phyloP scores from a whole-genome alignment of 2,797 vertebrate species.

The Ceryle rudis region DNA sequence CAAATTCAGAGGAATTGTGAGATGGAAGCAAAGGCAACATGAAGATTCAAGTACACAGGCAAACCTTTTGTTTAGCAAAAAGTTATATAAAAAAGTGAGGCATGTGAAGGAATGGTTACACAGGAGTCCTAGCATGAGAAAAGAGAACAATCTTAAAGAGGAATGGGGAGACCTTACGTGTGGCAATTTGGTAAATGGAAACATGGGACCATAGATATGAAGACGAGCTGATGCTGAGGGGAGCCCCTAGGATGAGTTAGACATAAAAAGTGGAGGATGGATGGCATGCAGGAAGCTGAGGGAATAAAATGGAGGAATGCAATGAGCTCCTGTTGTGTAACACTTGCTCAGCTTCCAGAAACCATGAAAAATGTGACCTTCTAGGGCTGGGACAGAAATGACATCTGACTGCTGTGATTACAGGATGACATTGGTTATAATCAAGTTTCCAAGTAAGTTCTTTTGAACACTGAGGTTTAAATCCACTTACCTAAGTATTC shows the following conservation, averaged over 20 bases:
- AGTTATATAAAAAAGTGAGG: neutral
- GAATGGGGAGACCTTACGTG: neutral
- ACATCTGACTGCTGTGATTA: neutral
- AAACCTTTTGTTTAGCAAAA: neutral
- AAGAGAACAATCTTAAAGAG: neutral
- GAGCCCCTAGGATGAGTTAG: neutral
- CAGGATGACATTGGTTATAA: neutral
- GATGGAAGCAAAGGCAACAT: neutral
- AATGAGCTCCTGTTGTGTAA: neutral
- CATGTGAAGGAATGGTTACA: neutral
- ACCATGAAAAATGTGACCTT: neutral
- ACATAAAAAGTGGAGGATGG: accelerated
- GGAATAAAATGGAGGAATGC: neutral
- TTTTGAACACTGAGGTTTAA: neutral
- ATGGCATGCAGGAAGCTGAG: neutral
- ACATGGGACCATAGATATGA: neutral
- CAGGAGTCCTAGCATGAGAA: neutral
- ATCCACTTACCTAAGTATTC: neutral
- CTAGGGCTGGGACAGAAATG: neutral
- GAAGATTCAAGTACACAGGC: neutral
- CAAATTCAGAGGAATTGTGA: neutral
- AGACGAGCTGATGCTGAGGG: neutral
- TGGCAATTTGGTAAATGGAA: neutral
- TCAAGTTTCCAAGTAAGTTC: neutral
- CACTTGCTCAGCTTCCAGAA: neutral